These are phyloP conservation scores for Cynaeus angustus DNA, from an alignment of 2,888 invertebrate genomes.

Conservation along the genomic window DNA sequence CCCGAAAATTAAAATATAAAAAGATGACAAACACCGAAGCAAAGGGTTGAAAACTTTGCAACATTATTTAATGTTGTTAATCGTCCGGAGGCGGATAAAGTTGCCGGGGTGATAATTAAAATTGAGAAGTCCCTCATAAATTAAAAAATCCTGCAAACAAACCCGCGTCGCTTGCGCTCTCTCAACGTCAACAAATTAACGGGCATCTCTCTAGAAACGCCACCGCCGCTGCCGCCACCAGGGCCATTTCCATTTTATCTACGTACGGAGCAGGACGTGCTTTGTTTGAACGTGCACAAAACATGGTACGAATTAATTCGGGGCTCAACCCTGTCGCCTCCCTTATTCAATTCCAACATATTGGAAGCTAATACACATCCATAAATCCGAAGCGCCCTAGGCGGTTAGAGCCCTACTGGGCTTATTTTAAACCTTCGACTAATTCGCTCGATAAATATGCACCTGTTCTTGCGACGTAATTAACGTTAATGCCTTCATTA, in stretches of 20 bases:
- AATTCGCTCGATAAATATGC: constrained; percentile 34
- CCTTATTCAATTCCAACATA: constrained; percentile 26
- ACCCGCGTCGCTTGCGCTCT: background rate
- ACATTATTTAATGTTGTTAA: constrained; percentile 38
- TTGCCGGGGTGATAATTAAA: constrained; percentile 23
- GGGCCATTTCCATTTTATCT: constrained; percentile 17
- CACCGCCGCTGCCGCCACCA: background rate
- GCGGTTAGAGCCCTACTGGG: background rate
- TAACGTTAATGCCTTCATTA: constrained; percentile 35
- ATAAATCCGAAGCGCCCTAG: constrained; percentile 1
- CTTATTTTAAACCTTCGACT: constrained; percentile 25
- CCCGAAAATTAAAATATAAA: constrained; percentile 18
- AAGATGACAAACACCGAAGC: constrained; percentile 4
- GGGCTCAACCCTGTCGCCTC: constrained; percentile 22
- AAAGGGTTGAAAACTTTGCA: background rate
- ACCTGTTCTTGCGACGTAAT: constrained; percentile 28
- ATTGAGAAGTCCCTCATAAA: constrained; percentile 31
- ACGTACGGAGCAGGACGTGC: constrained; percentile 9
- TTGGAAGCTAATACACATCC: constrained; percentile 25
- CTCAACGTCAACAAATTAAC: constrained; percentile 20
- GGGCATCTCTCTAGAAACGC: background rate
- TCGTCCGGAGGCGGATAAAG: constrained; percentile 24
- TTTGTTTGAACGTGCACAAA: constrained; percentile 10
- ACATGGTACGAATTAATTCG: constrained; percentile 24
- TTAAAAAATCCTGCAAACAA: constrained; percentile 24